Conservation (phyloP, 1,140 invertebrate species). For the Dendrolimus punctatus region DNA sequence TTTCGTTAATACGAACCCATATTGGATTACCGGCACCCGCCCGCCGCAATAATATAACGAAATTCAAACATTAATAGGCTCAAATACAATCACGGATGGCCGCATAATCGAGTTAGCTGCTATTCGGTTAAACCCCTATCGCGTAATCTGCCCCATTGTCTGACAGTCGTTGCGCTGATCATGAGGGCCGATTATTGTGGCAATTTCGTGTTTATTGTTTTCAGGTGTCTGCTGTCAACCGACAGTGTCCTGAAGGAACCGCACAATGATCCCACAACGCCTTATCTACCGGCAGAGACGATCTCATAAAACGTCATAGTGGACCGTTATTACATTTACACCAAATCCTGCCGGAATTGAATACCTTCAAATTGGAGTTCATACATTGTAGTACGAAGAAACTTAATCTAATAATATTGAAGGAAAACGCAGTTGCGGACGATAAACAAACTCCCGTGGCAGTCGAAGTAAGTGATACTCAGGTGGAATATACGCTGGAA, state of each 20-base stretch:
- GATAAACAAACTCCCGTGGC: slow-evolving; percentile 36
- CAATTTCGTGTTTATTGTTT: slow-evolving; percentile 68
- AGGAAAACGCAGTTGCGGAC: slow-evolving; percentile 25
- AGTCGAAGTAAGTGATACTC: slow-evolving; percentile 48
- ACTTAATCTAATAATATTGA: slow-evolving; percentile 15
- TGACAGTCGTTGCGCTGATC: slow-evolving; percentile 57
- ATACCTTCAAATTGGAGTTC: no score
- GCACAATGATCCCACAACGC: slow-evolving; percentile 26
- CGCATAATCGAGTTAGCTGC: slow-evolving; percentile 67
- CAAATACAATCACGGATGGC: slow-evolving; percentile 68
- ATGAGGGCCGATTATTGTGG: slow-evolving; percentile 65
- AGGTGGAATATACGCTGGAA: slow-evolving; percentile 43
- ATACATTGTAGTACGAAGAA: not conserved
- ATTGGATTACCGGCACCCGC: slow-evolving; percentile 56
- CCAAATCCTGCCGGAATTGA: no score
- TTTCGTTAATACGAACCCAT: slow-evolving; percentile 55
- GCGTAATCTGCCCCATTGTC: slow-evolving; percentile 64
- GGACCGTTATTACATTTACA: slow-evolving; percentile 6
- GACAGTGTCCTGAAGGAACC: slow-evolving; percentile 36
- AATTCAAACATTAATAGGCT: slow-evolving; percentile 69
- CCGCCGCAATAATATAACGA: slow-evolving; percentile 65
- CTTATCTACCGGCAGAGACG: slow-evolving; percentile 28
- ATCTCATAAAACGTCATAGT: slow-evolving; percentile 34
- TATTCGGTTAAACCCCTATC: slow-evolving; percentile 65
- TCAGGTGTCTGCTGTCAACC: slow-evolving; percentile 54